These are phyloP conservation scores for Buathra laborator DNA, from an alignment of 2,888 invertebrate genomes.

Conservation along the genomic window DNA sequence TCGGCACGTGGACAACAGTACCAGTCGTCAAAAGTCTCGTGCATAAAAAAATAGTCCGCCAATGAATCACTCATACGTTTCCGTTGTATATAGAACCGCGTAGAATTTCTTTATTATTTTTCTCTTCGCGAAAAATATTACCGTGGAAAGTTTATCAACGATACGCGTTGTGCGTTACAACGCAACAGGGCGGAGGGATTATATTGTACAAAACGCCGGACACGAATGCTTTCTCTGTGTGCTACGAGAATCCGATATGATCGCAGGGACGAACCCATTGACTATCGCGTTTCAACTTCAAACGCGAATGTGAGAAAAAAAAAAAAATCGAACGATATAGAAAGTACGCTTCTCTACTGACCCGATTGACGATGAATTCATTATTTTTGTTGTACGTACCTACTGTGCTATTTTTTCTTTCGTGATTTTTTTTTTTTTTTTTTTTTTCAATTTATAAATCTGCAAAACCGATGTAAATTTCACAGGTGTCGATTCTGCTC, in stretches of 20 bases:
- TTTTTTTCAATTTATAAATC: neutral
- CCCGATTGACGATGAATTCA: conserved; percentile 4
- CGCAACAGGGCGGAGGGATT: neutral
- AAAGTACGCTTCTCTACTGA: neutral
- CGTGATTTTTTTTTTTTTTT: neutral
- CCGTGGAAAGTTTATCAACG: conserved; percentile 42
- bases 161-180: neutral
- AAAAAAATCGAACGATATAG: conserved; percentile 11
- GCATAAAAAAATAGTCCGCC: conserved; percentile 27
- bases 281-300: neutral
- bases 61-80: conserved; percentile 47
- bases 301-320: neutral
- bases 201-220: neutral
- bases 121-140: conserved; percentile 30
- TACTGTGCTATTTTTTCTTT: conserved; percentile 29
- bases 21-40: conserved; percentile 17
- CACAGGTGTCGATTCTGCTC: conserved; percentile 19
- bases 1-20: conserved; percentile 28
- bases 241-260: neutral
- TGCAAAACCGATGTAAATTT: neutral
- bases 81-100: neutral
- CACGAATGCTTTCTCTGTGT: conserved; percentile 15
- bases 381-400: conserved; percentile 32
- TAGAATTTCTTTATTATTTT: conserved; percentile 10
- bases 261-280: neutral